Percentiles rank a stretch among this genome's conserved stretches.
These are phyloP conservation scores for Venusia cambrica DNA, from an alignment of 2,888 invertebrate genomes.

Conservation along the genomic window DNA sequence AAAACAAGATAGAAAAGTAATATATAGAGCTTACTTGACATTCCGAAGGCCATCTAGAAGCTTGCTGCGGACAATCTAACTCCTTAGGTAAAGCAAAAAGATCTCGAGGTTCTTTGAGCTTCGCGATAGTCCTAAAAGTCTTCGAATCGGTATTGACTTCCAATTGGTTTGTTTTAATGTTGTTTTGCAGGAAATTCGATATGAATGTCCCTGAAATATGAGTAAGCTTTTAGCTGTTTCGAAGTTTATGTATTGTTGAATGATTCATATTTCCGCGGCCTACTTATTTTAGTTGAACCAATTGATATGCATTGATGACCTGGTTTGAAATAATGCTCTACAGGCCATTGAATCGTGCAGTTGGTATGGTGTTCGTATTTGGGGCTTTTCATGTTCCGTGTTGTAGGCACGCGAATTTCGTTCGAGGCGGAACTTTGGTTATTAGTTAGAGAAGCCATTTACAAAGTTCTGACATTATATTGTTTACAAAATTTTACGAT, in stretches of 20 bases:
- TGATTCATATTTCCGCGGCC: constrained; percentile 11
- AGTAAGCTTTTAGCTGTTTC: constrained; percentile 13
- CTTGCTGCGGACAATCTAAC: constrained; percentile 87
- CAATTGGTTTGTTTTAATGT: constrained; percentile 85
- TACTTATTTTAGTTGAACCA: constrained; percentile 17
- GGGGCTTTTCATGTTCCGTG: constrained; percentile 34
- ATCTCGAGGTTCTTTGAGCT: constrained; percentile 85
- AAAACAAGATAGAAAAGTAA: no score
- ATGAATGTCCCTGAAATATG: constrained; percentile 78
- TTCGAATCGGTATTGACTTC: constrained; percentile 85
- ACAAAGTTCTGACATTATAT: constrained; percentile 5
- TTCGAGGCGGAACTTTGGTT: constrained; percentile 13
- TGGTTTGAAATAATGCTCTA: constrained; percentile 32
- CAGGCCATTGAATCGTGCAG: constrained; percentile 24
- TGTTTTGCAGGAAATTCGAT: constrained; percentile 82
- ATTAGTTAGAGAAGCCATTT: constrained; percentile 12
- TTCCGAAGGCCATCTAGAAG: constrained; percentile 93
- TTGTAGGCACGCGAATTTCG: constrained; percentile 39
- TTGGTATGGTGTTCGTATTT: constrained; percentile 26
- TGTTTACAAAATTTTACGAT: constrained; percentile 6
- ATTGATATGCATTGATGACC: constrained; percentile 35
- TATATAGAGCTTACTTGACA: constrained; percentile 85
- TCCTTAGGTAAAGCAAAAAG: constrained; percentile 86
- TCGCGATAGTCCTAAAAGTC: constrained; percentile 83
- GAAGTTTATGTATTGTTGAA: constrained; percentile 4